phyloP scores from a whole-genome alignment of 2,888 invertebrate species.

The Minunthozetes semirufus region DNA sequence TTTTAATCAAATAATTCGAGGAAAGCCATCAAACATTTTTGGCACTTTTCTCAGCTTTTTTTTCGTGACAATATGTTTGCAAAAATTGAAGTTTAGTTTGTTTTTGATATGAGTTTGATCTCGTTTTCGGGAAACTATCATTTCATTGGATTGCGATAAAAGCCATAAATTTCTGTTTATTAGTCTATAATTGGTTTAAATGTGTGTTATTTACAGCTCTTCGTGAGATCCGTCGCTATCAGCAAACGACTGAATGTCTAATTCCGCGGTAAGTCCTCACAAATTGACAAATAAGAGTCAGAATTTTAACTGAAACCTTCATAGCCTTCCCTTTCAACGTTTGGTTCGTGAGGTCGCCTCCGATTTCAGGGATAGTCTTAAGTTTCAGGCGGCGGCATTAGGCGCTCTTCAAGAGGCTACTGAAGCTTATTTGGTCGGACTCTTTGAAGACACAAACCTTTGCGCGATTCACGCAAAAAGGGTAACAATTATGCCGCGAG shows the following conservation, averaged over 20 bases:
- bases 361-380: slow-evolving; percentile 91
- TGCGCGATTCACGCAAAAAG: slow-evolving; percentile 55
- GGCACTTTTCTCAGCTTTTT: too few relatives aligned
- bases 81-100: too few relatives aligned
- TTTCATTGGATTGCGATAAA: too few relatives aligned
- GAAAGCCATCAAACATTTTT: too few relatives aligned
- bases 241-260: slow-evolving; percentile 88
- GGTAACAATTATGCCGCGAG: slow-evolving; percentile 58
- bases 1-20: too few relatives aligned
- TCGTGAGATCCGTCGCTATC: slow-evolving; percentile 93
- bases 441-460: slow-evolving; percentile 61
- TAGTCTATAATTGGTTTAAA: too few relatives aligned
- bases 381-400: slow-evolving; percentile 91
- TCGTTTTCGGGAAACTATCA: too few relatives aligned
- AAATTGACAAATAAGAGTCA: background rate
- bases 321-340: slow-evolving; percentile 76
- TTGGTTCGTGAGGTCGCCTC: slow-evolving; percentile 94
- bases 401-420: slow-evolving; percentile 53
- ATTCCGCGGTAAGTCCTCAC: slow-evolving; percentile 63
- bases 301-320: too few relatives aligned
- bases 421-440: slow-evolving; percentile 59
- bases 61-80: too few relatives aligned
- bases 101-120: too few relatives aligned
- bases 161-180: too few relatives aligned
- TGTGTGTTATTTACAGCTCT: slow-evolving; percentile 56